Evolutionary conservation across 2,113 vertebrate genomes (phyloP), one percentile per base, ranked within the genome.

Genomic region (Eubucco bourcierii): DNA sequence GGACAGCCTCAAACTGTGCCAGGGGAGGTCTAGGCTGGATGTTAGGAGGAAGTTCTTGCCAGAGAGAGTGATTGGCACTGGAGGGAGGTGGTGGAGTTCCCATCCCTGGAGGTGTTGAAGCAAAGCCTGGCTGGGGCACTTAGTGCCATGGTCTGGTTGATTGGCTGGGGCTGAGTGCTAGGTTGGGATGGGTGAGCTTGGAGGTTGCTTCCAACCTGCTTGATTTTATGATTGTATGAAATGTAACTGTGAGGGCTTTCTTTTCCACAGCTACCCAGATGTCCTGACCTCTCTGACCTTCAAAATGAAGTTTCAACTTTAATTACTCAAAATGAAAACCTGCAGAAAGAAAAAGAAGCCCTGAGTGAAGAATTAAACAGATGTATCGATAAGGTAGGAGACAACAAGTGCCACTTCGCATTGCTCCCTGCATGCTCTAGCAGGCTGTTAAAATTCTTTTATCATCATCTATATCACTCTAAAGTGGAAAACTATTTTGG

Each of bases 301-400:
- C 97, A 97, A 29, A 97, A 97, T 7, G 97, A 98, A 73, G 94
- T 98, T 55, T 97, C 97, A 2, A 96, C 91, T 58, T 74, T 98
- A 79, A 64, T 91, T 12, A 91, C 77, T 70, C 95, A 97, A 91
- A 98, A 97, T 2, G 98, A 98, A 31, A 97, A 98, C 91, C 93
- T 98, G 77, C 91, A 97, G 83, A 95, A 98, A 78, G 98, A 98
- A 50, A 98, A 98, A 39, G 98, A 98, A 92, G 96, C 96, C 47
- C 90, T 98, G 55, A 97, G 96, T 44, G 97, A 98, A 76, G 98
- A 98, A 58, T 84, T 98, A 64, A 97, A 90, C 47, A 96, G 95
- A 81, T 98, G 96, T 21, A 65, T 97, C 12, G 98, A 98, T 59
- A 98, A 98, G 98, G 98, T 98, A 92, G 73, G 92, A 29, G 17